Evolutionary conservation across 2,113 vertebrate species (phyloP), one percentile per base, ranked within the genome.

Genomic region (Takifugu flavidus): DNA sequence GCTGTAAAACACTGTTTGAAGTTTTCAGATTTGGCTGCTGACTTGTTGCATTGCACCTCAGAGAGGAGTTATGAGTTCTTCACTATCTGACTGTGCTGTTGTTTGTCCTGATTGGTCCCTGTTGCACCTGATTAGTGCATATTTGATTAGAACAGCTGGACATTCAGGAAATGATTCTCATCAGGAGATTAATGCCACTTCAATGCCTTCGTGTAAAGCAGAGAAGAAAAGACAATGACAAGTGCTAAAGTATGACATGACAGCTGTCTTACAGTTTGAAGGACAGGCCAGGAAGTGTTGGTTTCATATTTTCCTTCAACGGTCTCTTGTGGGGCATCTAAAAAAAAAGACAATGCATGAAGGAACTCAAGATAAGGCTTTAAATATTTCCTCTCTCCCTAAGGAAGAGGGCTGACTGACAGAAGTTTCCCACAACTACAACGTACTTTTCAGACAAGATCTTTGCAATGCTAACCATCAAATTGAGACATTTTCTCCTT

Each of bases 401-500:
- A 3, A 60, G 70, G 86, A 69, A 28, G 43, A 47, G 34, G 5
- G 49, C 54, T 79, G 86, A 84, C 70, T 80, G 80, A 79, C 79
- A 74, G 70, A 59, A 34, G 6, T 62, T 15, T 59, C 13, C 25
- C 50, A 26, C 46, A 58, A 13, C 54, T 62, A 4, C 49, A 2
- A 15, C 53, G 49, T 53, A 65, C 62, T 52, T 51, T 15, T 13
- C 1, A 14, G 49, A 71, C 57, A 64, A 59, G 65, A 65, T 65
- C 62, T 56, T 60, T 59, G n/a, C 31, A 14, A 56, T 65, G 68
- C 74, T 69, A 61, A 62, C 75, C 56, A 71, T 71, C 57, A 61
- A 71, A 72, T 62, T 13, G 5, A 72, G 74, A 80, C 78, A 83
- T 86, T 85, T 88, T 67, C 83, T 75, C 69, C 4, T 57, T 10